phyloP scores from a whole-genome alignment of 2,113 vertebrate genomes.

The Cavia porcellus region DNA sequence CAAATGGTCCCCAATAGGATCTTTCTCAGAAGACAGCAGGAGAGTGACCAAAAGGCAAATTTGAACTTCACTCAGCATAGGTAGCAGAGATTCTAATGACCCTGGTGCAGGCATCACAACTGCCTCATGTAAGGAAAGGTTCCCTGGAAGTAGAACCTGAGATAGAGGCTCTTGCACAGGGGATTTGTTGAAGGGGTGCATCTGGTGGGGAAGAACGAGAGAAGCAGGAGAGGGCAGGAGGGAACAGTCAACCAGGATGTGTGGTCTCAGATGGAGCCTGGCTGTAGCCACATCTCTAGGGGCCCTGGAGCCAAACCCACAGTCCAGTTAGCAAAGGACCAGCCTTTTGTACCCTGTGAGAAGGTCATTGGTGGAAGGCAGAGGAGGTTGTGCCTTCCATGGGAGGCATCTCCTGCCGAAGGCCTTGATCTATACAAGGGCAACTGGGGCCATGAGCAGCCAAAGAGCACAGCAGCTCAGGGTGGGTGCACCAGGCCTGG shows the following conservation, averaged over 20 bases:
- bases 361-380: not conserved
- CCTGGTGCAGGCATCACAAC: not conserved
- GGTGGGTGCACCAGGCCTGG: not conserved
- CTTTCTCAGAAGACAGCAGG: not conserved
- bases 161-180: not conserved
- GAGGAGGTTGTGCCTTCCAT: not conserved
- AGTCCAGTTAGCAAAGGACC: not conserved
- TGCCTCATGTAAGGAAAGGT: not conserved
- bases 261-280: not conserved
- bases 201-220: too few species aligned
- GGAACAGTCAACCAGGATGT: not conserved
- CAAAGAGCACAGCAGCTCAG: not conserved
- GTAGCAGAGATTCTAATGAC: not conserved
- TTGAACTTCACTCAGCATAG: constrained; percentile 22
- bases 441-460: not conserved
- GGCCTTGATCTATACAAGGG: not conserved
- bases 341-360: not conserved
- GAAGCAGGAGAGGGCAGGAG: not conserved
- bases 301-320: not conserved
- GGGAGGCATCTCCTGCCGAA: not conserved
- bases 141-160: not conserved
- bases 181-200: not conserved
- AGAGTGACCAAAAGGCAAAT: not conserved
- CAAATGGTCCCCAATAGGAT: not conserved
- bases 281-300: not conserved